Base-by-base conservation (phyloP, 30 jellyfish, hydroid and myxozoan species). In the Hydra vulgaris region DNA sequence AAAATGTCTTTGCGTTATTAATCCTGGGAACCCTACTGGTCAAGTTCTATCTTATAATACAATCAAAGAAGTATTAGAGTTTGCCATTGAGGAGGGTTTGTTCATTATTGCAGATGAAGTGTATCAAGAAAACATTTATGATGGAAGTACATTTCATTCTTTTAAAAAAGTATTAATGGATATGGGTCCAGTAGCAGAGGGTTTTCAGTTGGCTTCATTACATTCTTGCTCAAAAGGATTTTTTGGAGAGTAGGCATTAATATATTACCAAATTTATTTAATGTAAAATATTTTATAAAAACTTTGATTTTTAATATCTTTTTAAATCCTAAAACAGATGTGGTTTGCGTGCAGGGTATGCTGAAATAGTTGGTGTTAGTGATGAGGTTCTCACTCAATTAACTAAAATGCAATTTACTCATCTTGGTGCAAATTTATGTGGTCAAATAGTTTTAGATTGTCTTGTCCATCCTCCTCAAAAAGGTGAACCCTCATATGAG, bases 1-100 rank as follows among this genome's bases (percentile, higher is more conserved):
- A 15, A 82, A 89, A 27, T 88, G 84, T 15, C 66, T 94, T 23
- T 89, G 96, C 68, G 96, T 88, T 26, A 94, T 94, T 15, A 94
- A 94, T 85, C 99, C 99, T 24, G 99, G 99, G n/a, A 94, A 94
- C 55, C 99, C 99, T 19, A 94, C 99, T 22, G 99, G 99, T 1
- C 97, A 94, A 71, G 99, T 94, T 17, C 73, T 94, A 74, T 85
- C 99, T 18, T 94, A 94, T 75, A 91, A 94, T 12, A 94, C 85
- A 78, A 80, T 94, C 27, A 86, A 71, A 53, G 94, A 88, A 72
- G 74, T 94, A 25, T 77, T 94, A 27, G 88, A 81, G 79, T 94
- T 94, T 85, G 89, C 96, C 70, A 88, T 79, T 84, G 92, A 88
- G 54, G 96, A 94, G 77, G 76, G 83, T 27, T 82, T 94, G 74